phyloP scores from a whole-genome alignment of 2,888 invertebrate genomes.

The Alcis repandata region DNA sequence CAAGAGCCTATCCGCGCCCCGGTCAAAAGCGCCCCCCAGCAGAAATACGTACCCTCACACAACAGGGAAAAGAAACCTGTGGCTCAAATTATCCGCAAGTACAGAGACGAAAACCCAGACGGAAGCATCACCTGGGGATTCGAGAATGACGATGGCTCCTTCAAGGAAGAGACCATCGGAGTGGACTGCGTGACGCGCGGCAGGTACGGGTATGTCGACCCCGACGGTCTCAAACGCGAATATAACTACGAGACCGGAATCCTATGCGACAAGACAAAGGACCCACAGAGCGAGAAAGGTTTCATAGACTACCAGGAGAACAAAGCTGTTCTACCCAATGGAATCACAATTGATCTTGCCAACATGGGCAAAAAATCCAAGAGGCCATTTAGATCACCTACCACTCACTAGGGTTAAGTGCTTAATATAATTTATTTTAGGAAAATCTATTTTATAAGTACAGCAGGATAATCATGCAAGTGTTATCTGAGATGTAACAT shows the following conservation, averaged over 20 bases:
- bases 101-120: slow-evolving; percentile 92
- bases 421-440: slow-evolving; percentile 79
- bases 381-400: slow-evolving; percentile 87
- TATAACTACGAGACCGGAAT: slow-evolving; percentile 94
- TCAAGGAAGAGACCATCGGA: slow-evolving; percentile 94
- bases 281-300: slow-evolving; percentile 86
- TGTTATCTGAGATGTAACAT: slow-evolving; percentile 62
- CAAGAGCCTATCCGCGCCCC: slow-evolving; percentile 75
- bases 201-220: slow-evolving; percentile 94
- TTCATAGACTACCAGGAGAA: slow-evolving; percentile 92
- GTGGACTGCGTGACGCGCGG: slow-evolving; percentile 92
- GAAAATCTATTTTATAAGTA: slow-evolving; percentile 70
- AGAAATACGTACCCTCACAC: slow-evolving; percentile 74
- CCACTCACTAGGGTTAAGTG: slow-evolving; percentile 76
- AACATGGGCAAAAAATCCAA: slow-evolving; percentile 91
- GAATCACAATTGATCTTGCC: slow-evolving; percentile 90
- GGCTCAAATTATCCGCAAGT: slow-evolving; percentile 90
- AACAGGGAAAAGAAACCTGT: slow-evolving; percentile 89
- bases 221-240: slow-evolving; percentile 93
- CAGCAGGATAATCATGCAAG: slow-evolving; percentile 66
- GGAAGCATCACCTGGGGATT: slow-evolving; percentile 96
- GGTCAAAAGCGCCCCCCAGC: slow-evolving; percentile 71
- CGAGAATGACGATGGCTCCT: slow-evolving; percentile 95
- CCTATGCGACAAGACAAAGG: slow-evolving; percentile 87
- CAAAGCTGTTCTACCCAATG: slow-evolving; percentile 90